Conservation (phyloP, 2,888 invertebrate genomes). For the Caenorhabditis auriculariae region DNA sequence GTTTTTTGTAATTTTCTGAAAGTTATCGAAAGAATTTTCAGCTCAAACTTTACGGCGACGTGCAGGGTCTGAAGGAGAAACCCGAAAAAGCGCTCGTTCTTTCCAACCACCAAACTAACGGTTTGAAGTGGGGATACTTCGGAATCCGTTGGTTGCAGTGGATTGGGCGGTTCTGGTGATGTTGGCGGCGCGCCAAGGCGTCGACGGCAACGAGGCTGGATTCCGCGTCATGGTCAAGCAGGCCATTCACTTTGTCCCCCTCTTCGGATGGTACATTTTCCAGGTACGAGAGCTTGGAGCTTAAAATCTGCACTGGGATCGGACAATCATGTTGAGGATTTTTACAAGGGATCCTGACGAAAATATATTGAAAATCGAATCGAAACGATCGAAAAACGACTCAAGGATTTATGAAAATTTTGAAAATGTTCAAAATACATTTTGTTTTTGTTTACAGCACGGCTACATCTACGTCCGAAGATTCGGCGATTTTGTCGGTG, state of each 20-base stretch:
- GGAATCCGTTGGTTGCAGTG: conserved; percentile 20
- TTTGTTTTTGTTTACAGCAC: conserved; percentile 26
- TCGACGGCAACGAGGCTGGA: conserved; percentile 39
- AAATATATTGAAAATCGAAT: no score
- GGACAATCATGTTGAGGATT: no score
- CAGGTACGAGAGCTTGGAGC: conserved; percentile 48
- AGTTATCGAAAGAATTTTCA: conserved; percentile 5
- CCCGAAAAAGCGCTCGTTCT: conserved; percentile 45
- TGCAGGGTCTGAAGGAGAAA: conserved; percentile 18
- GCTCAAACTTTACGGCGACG: conserved; percentile 48
- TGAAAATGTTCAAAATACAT: not conserved
- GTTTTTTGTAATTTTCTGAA: conserved; percentile 5
- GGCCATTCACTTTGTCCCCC: conserved; percentile 54
- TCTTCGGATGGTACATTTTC: conserved; percentile 61
- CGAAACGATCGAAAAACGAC: no score
- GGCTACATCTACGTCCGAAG: conserved; percentile 60
- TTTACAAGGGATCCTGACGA: no score
- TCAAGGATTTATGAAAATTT: conserved; percentile 1
- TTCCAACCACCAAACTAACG: conserved; percentile 58
- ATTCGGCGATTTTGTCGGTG: conserved; percentile 48
- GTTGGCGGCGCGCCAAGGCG: conserved; percentile 51
- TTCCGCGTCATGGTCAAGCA: conserved; percentile 56
- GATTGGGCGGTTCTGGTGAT: conserved; percentile 57
- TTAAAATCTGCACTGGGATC: no score
- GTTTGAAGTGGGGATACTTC: conserved; percentile 9